A percentile compares a stretch with the other conserved stretches of the same genome.
Conservation (phyloP, 1,140 invertebrate genomes). For the Drosophila lini region DNA sequence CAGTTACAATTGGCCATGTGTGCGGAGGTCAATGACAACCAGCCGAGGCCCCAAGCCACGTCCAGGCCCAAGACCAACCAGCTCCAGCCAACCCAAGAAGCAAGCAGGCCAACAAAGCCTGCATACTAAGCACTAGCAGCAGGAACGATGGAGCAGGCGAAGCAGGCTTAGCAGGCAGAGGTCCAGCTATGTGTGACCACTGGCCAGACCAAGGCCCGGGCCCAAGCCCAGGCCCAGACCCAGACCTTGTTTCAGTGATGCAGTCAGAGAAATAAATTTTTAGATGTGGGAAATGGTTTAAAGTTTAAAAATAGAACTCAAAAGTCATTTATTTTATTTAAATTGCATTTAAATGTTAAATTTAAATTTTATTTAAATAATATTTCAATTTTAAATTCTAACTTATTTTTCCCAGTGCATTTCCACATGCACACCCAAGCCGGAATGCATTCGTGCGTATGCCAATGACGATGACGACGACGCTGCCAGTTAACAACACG, state of each 20-base stretch:
- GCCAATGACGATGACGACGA: constrained; percentile 72
- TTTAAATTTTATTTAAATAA: no score
- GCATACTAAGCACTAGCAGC: constrained; percentile 68
- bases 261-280: constrained; percentile 6
- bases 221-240: constrained; percentile 12
- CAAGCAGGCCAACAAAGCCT: constrained; percentile 68
- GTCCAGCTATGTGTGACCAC: constrained; percentile 65
- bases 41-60: constrained; percentile 28
- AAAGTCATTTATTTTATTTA: no score
- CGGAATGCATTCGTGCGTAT: constrained; percentile 73
- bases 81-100: constrained; percentile 45
- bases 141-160: neutral
- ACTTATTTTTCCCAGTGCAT: neutral
- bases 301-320: no score
- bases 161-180: neutral
- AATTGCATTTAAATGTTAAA: no score
- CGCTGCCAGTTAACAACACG: constrained; percentile 78
- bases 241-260: constrained; percentile 6
- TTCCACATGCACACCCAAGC: constrained; percentile 12
- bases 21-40: constrained; percentile 76
- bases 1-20: constrained; percentile 68
- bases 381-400: neutral
- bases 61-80: constrained; percentile 28
- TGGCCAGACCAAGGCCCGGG: constrained; percentile 23
- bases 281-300: no score